Base-by-base conservation (phyloP, 2,113 vertebrate genomes). In the Rhinopithecus roxellana region DNA sequence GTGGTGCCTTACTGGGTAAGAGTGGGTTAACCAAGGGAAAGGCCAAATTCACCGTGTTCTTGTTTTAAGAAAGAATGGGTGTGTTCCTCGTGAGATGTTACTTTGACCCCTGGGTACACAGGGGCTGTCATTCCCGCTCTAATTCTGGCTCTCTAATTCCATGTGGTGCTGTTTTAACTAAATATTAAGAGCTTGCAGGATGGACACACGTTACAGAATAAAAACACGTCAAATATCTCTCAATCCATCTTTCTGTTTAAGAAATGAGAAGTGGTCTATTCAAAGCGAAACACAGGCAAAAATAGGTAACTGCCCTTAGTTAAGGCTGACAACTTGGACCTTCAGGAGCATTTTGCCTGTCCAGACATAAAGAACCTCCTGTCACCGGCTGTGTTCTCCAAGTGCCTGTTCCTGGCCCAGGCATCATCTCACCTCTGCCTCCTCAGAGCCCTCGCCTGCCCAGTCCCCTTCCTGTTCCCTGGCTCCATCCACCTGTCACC, bases 371-470 rank as follows among this genome's bases (percentile, higher is more conserved):
- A n/a, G 23, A n/a, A 17, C 18, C 14, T 1, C 18, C 5, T 0
- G 0, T 1, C 4, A 12, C 13, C 5, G 0, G 2, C 90, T 22
- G 1, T 4, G 5, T 38, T 43, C 35, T 74, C 35, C 48, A 22
- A 30, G 10, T 10, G 57, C 20, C 6, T 10, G 30, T 64, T 11
- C 13, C 38, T 2, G 10, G 10, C 23, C 45, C 2, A 35, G 32
- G 27, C 32, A 13, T 12, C 0, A 1, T 1, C 32, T 22, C 57
- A 3, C 0, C 48, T 8, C 27, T 3, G 11, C 1, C 0, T 12
- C 12, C 79, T 14, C 20, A 0, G 14, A 25, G 4, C 45, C 35
- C 22, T 45, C 40, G 12, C 55, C 40, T 30, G 14, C 27, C 13
- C 2, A 23, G 30, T 23, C 23, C 18, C 6, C 77, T n/a, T 59